Evolutionary conservation across 1,140 invertebrate genomes (phyloP), one percentile per base, ranked within the genome.

Genomic region (Psix sp.): DNA sequence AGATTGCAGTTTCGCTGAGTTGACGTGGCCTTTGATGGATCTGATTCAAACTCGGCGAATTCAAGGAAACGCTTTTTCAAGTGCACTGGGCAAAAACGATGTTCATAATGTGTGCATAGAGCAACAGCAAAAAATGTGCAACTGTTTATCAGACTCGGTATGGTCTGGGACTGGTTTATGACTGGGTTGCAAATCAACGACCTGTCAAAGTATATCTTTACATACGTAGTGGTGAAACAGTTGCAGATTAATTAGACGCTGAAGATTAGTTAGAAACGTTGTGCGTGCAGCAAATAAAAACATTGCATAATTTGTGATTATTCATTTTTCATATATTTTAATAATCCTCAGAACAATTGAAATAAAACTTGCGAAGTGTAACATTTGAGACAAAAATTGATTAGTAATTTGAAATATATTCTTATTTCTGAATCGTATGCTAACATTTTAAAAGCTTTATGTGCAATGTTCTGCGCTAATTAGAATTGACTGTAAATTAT

Each of bases 211-310:
- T 39, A 33, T 17, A 40, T 66, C n/a, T 57, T 35, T 73, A 73
- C 60, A 73, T 73, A 66, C 62, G 54, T 73, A 73, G 24, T 66
- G 54, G 35, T 73, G 62, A 66, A 66, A 73, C 62, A 73, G 62
- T 73, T 73, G 70, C 70, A 73, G 62, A 72, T 72, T 72, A 73
- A 73, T 73, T 54, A 73, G 70, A 33, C 70, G 60, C 62, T 73
- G 62, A 48, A 66, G 70, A 60, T 66, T 66, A 66, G 68, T 73
- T 54, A 65, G 59, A 65, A 59, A 73, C 57, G 60, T 73, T 73
- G 68, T 60, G 60, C 68, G 68, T 73, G 68, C 68, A 73, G 68
- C 68, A 73, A 73, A 73, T 52, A 65, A 73, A 65, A 65, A 73
- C 40, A 73, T 73, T 52, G 52, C 59, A 65, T 52, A 72, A 72